These are phyloP conservation scores for Saccopteryx leptura DNA, from an alignment of 2,113 vertebrate genomes.

Conservation along the genomic window DNA sequence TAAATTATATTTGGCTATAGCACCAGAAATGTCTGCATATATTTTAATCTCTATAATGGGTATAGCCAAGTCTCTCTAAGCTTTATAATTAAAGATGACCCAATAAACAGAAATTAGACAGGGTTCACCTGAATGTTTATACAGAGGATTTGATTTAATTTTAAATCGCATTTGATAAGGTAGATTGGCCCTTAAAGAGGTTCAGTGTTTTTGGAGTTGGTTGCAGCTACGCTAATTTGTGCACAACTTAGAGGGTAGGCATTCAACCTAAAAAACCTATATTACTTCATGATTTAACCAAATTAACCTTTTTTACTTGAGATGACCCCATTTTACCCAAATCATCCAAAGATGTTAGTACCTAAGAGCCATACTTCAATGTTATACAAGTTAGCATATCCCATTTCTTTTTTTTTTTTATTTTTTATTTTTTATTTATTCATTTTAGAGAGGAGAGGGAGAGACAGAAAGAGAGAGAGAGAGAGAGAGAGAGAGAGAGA, in stretches of 20 bases:
- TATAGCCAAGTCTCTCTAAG: neutral
- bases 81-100: slow-evolving; percentile 49
- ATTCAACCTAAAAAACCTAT: neutral
- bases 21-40: neutral
- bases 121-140: neutral
- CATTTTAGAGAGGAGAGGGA: no score
- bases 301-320: slow-evolving; percentile 48
- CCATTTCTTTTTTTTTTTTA: neutral
- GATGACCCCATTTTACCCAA: slow-evolving; percentile 28
- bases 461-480: no score
- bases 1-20: neutral
- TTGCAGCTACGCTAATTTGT: neutral
- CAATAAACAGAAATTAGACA: slow-evolving; percentile 39
- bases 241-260: neutral
- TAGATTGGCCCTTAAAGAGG: neutral
- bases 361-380: neutral
- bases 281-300: slow-evolving; percentile 39
- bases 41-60: neutral
- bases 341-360: neutral
- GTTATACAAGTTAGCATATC: slow-evolving; percentile 15
- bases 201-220: slow-evolving; percentile 4
- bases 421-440: no score
- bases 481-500: no score
- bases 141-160: slow-evolving; percentile 1
- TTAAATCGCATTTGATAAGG: neutral